Base-by-base conservation (phyloP, 2,113 vertebrate genomes). In the Chaetura pelagica region DNA sequence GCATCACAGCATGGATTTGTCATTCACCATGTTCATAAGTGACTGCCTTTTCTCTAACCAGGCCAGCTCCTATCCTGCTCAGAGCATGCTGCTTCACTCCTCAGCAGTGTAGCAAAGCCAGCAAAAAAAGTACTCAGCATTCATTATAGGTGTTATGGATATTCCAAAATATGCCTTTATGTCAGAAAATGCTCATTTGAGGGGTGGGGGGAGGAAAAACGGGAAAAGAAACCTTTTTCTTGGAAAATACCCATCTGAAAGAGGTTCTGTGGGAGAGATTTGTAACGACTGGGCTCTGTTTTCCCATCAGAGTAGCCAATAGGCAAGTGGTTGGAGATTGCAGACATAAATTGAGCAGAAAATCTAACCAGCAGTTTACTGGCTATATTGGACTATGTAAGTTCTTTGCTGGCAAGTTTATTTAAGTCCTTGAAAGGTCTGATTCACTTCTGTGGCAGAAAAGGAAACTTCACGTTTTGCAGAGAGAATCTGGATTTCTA, bases 401-500 rank as follows among this genome's bases (percentile, higher is more conserved):
- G 94, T 92, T 87, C 49, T 72, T 84, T 73, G 62, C 62, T 44
- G 35, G 18, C 4, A 2, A 69, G 83, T 75, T 86, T 86, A 72
- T 66, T 82, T 20, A 76, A 74, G 44, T 26, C 34, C 84, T 79
- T 89, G 61, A 78, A 96, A 94, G 78, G 73, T 84, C 84, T 85
- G 90, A 78, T 94, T 78, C 73, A 61, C 13, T 74, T 91, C 57
- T 73, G 81, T 2, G 7, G 74, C 86, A 97, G 87, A 84, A 97
- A 94, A 89, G 72, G 93, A 93, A 97, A 94, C 73, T 22, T 32
- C 64, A 52, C 57, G 30, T 84, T 82, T 82, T 72, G 73, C 84
- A 94, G 74, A 35, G 40, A 82, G 84, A 95, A 75, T 79, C 96
- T 96, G 94, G 93, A 84, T 97, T 95, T 96, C 89, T 94, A 96